A percentile compares a stretch with the other conserved stretches of the same genome.
phyloP scores from a whole-genome alignment of 2,888 invertebrate species.

The Esperia sulphurella region DNA sequence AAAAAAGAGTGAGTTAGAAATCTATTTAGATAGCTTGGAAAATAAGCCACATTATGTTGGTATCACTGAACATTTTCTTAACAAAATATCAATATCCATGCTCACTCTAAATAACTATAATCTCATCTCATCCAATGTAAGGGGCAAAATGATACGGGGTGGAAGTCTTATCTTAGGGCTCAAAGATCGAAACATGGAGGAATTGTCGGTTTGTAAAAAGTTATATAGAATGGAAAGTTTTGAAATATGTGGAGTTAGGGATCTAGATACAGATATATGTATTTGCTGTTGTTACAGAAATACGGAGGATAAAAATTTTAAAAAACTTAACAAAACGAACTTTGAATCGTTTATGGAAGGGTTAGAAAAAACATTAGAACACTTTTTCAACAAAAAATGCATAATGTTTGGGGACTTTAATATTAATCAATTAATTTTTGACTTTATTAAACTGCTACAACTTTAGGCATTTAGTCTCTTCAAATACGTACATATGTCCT shows the following conservation, averaged over 20 bases:
- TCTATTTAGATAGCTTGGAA: not conserved
- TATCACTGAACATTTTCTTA: slow-evolving; percentile 4
- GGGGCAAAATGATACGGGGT: slow-evolving; percentile 2
- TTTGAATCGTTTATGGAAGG: slow-evolving; percentile 6
- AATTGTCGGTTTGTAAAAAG: slow-evolving; percentile 2
- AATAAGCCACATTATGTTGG: not conserved
- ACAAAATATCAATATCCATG: not conserved
- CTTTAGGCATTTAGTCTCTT: too few species aligned
- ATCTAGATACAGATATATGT: slow-evolving; percentile 1
- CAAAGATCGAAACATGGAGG: not conserved
- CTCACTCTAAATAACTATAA: not conserved
- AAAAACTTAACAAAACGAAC: not conserved
- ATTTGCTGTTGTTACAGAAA: slow-evolving; percentile 12
- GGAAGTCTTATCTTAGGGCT: not conserved
- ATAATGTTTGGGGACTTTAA: too few species aligned
- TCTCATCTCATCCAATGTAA: slow-evolving; percentile 1
- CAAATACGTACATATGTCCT: too few species aligned
- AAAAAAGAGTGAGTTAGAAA: slow-evolving; percentile 7
- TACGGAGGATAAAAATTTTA: slow-evolving; percentile 3
- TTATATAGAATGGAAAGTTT: slow-evolving; percentile 5
- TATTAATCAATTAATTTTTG: too few species aligned
- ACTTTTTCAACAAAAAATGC: slow-evolving; percentile 11
- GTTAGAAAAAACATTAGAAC: slow-evolving; percentile 9
- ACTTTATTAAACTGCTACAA: too few species aligned
- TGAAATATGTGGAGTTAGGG: slow-evolving; percentile 12